Evolutionary conservation across 2,888 invertebrate species (phyloP).

Genomic region (Leptinotarsa rubiginosa): DNA sequence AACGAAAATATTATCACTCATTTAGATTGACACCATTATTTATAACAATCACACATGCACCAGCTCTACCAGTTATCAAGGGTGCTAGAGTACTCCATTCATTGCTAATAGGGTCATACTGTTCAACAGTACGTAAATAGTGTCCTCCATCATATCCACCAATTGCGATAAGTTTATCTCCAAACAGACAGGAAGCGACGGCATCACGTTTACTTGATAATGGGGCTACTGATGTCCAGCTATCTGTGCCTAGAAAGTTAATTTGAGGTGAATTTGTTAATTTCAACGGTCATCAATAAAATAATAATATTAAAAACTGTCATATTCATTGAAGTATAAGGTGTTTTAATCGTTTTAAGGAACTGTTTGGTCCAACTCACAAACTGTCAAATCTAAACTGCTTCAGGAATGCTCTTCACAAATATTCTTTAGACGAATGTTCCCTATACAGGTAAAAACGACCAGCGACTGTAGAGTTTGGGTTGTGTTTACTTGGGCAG

Average conservation of each 20-base stretch:
- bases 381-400: not conserved
- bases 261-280: too few relatives aligned
- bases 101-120: slow-evolving; percentile 86
- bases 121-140: slow-evolving; percentile 88
- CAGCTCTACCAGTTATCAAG: slow-evolving; percentile 86
- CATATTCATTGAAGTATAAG: too few relatives aligned
- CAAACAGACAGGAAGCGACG: slow-evolving; percentile 88
- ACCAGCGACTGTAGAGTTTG: too few relatives aligned
- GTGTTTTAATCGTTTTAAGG: not conserved
- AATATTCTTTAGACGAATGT: too few relatives aligned
- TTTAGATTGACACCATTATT: slow-evolving; percentile 38
- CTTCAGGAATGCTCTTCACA: not conserved
- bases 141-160: slow-evolving; percentile 94
- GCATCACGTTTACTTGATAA: slow-evolving; percentile 88
- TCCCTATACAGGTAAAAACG: too few relatives aligned
- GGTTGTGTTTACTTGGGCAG: too few relatives aligned
- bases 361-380: slow-evolving; percentile 16
- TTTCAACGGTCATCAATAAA: too few relatives aligned
- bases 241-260: slow-evolving; percentile 77
- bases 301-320: too few relatives aligned
- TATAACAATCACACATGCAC: slow-evolving; percentile 85
- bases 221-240: slow-evolving; percentile 88
- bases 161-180: slow-evolving; percentile 83
- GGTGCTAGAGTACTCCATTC: slow-evolving; percentile 84
- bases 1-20: slow-evolving; percentile 31